Base-by-base conservation (phyloP, 2,113 vertebrate genomes). In the Casuarius casuarius region DNA sequence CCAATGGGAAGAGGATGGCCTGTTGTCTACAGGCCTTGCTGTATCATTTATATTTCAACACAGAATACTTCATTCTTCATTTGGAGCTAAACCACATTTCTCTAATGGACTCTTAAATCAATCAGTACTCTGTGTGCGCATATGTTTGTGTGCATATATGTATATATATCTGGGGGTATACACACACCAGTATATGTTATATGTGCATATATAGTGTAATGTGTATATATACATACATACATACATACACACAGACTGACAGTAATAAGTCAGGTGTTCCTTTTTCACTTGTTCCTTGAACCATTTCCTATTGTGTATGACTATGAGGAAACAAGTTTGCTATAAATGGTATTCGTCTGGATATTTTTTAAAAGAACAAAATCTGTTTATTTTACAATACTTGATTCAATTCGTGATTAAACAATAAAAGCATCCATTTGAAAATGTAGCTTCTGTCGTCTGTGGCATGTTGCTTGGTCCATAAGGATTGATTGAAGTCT, bases 301-400 rank as follows among this genome's bases (percentile, higher is more conserved):
- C 18, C 67, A 63, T 86, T 93, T 93, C 72, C 1, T 86, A 65
- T 84, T 93, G 81, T 95, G 84, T 94, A 49, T 84, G 90, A 95
- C 72, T 75, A 48, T 33, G 52, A 91, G 61, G 81, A 74, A 95
- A 84, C 56, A 94, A 95, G 94, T 96, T 95, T 94, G 56, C 78
- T 91, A 89, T 86, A 66, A 90, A 78, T 62, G 71, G 12, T 96
- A 77, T 94, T 94, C 85, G 82, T 92, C 63, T 94, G 89, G 79
- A 86, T 59, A 31, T 79, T 94, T 96, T 95, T 93, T 75, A 88
- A 86, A 71, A 11, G 9, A 84, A 61, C 56, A 91, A 90, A 91
- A 59, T 79, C 80, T 97, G 95, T 95, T 88, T 95, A 95, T 96
- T 95, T 97, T 97, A 46, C 95, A 85, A 49, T 92, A 92, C n/a